A percentile compares a stretch with the other conserved stretches of the same genome.
Evolutionary conservation across 1,140 invertebrate species (phyloP).

Genomic region (Drosophila willistoni): DNA sequence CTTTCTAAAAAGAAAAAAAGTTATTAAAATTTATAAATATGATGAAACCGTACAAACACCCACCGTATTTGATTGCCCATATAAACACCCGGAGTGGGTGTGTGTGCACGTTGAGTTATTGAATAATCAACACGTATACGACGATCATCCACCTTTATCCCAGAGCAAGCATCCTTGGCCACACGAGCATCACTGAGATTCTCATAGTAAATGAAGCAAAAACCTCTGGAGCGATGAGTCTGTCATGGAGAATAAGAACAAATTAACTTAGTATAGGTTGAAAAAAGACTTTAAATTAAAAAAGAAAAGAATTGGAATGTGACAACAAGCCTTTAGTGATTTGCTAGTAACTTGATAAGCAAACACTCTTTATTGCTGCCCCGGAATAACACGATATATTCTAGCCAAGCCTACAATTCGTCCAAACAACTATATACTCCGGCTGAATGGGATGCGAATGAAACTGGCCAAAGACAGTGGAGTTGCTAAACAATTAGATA

Average conservation of each 20-base stretch:
- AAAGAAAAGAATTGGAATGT: conserved; percentile 38
- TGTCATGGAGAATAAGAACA: conserved; percentile 73
- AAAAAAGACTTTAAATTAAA: background rate
- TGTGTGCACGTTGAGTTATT: conserved; percentile 98
- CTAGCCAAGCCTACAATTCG: conserved; percentile 43
- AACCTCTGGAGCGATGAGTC: conserved; percentile 96
- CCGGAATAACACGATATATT: conserved; percentile 25
- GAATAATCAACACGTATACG: conserved; percentile 98
- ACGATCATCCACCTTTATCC: conserved; percentile 96
- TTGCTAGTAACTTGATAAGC: conserved; percentile 38
- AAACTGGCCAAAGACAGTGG: conserved; percentile 4
- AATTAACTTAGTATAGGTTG: background rate
- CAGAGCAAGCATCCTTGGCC: conserved; percentile 96
- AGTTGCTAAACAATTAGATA: accelerated
- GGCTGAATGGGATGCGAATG: background rate
- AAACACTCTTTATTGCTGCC: conserved; percentile 63
- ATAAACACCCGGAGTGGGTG: conserved; percentile 98
- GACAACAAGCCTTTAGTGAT: conserved; percentile 69
- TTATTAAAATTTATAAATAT: background rate
- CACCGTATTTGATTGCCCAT: conserved; percentile 94
- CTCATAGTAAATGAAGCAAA: conserved; percentile 98
- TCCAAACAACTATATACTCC: conserved; percentile 18
- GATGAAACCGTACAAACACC: conserved; percentile 1
- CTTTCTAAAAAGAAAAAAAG: background rate
- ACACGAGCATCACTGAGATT: conserved; percentile 94